A percentile compares a stretch with the other conserved stretches of the same genome.
Conservation (phyloP, 2,888 invertebrate species). For the Nomada goodeniana region DNA sequence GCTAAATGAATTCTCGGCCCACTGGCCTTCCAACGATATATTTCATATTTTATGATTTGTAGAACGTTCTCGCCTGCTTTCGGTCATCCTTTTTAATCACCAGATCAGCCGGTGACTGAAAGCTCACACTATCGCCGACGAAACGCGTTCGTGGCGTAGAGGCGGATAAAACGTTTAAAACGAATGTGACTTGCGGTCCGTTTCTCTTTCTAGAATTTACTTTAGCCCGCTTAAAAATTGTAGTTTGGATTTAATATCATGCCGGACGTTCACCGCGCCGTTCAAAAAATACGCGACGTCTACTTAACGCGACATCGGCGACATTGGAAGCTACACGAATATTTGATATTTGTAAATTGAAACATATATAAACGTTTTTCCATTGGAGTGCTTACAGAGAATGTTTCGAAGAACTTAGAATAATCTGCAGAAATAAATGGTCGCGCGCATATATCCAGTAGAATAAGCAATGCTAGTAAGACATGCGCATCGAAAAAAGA, state of each 20-base stretch:
- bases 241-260: neutral
- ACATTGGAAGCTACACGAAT: too few relatives aligned
- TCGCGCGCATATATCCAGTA: too few relatives aligned
- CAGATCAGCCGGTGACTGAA: constrained; percentile 39
- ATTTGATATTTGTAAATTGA: too few relatives aligned
- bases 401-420: too few relatives aligned
- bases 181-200: neutral
- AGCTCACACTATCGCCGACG: constrained; percentile 18
- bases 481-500: too few relatives aligned
- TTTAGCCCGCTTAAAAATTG: neutral
- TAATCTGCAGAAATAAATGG: too few relatives aligned
- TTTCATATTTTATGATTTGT: constrained; percentile 82
- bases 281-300: too few relatives aligned
- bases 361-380: too few relatives aligned
- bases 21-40: constrained; percentile 72
- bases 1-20: constrained; percentile 68
- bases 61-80: constrained; percentile 72
- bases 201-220: neutral
- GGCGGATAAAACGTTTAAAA: constrained; percentile 17
- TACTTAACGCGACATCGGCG: too few relatives aligned
- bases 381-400: too few relatives aligned
- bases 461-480: too few relatives aligned
- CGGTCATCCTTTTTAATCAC: constrained; percentile 51
- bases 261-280: too few relatives aligned
- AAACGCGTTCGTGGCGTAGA: neutral